Base-by-base conservation (phyloP, 2,797 vertebrate genomes). In the Spinus olivaceus region DNA sequence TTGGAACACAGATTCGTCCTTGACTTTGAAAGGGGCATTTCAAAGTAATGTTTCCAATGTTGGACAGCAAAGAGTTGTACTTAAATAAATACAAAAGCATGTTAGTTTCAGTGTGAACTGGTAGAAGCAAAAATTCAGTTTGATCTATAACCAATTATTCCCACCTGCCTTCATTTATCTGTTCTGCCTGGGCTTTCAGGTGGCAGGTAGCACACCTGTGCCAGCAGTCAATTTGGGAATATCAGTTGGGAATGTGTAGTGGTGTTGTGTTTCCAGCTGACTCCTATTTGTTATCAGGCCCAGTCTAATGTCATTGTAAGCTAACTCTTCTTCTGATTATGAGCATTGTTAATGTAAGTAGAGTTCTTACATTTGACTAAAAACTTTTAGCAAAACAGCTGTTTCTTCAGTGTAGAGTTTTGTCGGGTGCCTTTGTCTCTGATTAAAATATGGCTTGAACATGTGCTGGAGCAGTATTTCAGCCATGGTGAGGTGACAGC, bases 221-320 rank as follows among this genome's bases (percentile, higher is more conserved):
- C 33, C 49, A 70, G 49, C 46, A 49, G 5, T 23, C 27, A 18
- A 0, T 18, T 51, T 22, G 18, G 70, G 37, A 50, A 3, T 21
- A 49, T 16, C 59, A 49, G 3, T 0, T 42, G 42, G n/a, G 20
- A 71, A 14, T 2, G 28, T 10, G 60, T 9, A 13, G 18, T 18
- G 25, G 3, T 41, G 16, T 51, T 37, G 7, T 63, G 18, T 61
- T 88, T 65, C n/a, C 10, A 19, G 30, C 17, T 33, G 51, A 14
- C 17, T 86, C 53, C 10, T 8, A 3, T 56, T 77, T 76, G 27
- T 64, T 10, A 32, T 39, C 39, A 10, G 39, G 35, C 17, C 27
- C 14, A 12, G 3, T 35, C 35, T 73, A 63, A 59, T 41, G 53
- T 5, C 24, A 9, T 7, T 54, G 20, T 32, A 64, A 50, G 18